Evolutionary conservation across 2,888 invertebrate genomes (phyloP), one percentile per base, ranked within the genome.

Genomic region (Drosophila histrio): DNA sequence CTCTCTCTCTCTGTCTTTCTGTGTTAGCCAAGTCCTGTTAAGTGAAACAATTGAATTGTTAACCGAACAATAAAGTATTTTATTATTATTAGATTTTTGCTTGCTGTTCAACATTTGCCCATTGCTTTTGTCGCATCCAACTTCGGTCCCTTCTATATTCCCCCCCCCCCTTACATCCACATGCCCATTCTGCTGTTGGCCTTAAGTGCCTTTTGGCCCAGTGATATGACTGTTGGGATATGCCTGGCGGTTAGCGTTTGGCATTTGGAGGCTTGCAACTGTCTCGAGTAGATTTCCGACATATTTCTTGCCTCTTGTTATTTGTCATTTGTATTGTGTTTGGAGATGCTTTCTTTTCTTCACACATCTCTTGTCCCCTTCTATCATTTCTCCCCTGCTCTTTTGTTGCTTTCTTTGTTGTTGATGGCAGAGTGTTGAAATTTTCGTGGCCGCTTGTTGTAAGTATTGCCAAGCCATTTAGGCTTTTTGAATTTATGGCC

Each of bases 41-140:
- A 86, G 80, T 82, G 83, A 82, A 82, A 82, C 86, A 82, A 82
- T 82, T 82, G 82, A 86, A 82, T 86, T 82, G 82, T 82, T 82
- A 82, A 85, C 82, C 73, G 83, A 83, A 82, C 83, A 82, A 82
- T 82, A 82, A 82, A 82, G 83, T 86, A 86, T 82, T 82, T 82
- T 82, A 86, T 83, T 82, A 73, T 82, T 82, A 86, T 86, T 82
- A 82, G 86, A 83, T 83, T 88, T 83, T 74, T 64, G 64, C 57
- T 68, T 50, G 72, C 52, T 63, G 43, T 26, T 67, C 58, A 56
- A 19, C 72, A 72, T 73, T 73, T 72, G 74, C 62, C 34, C 68
- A 59, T 63, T 67, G 68, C 77, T 67, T 71, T 75, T 77, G 73
- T 68, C 44, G 44, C 60, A 41, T n/a, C 30, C 46, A 9, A 19